Evolutionary conservation across 2,113 vertebrate genomes (phyloP).

Genomic region (Atrichornis clamosus): DNA sequence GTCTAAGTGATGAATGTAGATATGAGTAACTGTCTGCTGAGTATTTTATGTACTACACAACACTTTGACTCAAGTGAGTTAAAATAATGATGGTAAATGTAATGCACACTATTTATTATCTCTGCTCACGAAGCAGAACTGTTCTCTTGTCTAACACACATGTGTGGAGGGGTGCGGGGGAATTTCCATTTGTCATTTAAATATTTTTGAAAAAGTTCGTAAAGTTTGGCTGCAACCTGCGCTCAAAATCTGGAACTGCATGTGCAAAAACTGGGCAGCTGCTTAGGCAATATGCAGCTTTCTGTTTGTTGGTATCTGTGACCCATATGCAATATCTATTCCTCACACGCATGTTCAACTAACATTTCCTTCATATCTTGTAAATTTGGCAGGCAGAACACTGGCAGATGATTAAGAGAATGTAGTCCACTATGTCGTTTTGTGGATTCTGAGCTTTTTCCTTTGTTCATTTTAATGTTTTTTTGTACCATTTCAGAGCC

Average conservation of each 20-base stretch:
- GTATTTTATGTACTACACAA: not conserved
- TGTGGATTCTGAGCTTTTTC: not conserved
- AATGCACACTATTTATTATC: not conserved
- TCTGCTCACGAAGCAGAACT: not conserved
- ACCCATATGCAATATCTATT: not conserved
- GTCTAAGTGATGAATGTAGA: slow-evolving; percentile 33
- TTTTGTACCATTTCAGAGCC: not conserved
- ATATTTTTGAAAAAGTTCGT: not conserved
- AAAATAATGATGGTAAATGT: not conserved
- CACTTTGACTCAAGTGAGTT: not conserved
- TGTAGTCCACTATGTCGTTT: not conserved
- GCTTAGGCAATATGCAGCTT: slow-evolving; percentile 4
- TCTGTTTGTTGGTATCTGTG: not conserved
- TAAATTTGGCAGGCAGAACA: slow-evolving; percentile 14
- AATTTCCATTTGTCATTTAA: not conserved
- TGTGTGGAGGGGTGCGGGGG: fast-evolving
- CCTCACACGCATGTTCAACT: not conserved
- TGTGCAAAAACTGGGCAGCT: slow-evolving; percentile 1
- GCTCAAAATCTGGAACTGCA: slow-evolving; percentile 32
- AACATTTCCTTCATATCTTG: not conserved
- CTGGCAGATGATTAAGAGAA: not conserved
- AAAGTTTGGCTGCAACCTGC: not conserved
- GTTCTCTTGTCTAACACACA: not conserved
- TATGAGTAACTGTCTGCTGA: not conserved
- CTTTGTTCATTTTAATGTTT: not conserved